phyloP scores from a whole-genome alignment of 2,113 vertebrate species.

The Laticauda laticaudata region DNA sequence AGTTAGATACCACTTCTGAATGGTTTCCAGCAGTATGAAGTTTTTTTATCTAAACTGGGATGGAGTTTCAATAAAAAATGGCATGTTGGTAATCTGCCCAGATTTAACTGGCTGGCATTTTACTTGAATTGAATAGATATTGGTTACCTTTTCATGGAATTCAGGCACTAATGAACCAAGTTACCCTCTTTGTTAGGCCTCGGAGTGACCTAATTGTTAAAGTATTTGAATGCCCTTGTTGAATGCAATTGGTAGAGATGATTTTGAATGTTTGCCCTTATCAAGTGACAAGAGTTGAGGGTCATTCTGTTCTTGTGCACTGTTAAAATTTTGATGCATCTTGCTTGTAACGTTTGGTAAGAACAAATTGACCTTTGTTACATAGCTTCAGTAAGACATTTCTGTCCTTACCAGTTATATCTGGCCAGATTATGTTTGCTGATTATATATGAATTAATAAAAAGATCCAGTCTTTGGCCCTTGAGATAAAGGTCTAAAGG shows the following conservation, averaged over 20 bases:
- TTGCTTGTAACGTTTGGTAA: background rate
- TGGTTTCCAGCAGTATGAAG: background rate
- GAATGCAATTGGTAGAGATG: background rate
- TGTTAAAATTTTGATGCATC: background rate
- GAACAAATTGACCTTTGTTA: background rate
- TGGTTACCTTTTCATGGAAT: background rate
- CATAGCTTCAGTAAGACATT: background rate
- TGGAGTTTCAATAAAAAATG: background rate
- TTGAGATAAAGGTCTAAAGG: background rate
- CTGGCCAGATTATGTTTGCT: background rate
- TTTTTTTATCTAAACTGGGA: background rate
- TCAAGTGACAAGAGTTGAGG: background rate
- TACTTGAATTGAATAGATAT: background rate
- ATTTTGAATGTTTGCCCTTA: background rate
- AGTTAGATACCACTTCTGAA: background rate
- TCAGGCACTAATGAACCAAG: background rate
- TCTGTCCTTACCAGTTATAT: background rate
- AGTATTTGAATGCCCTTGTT: background rate
- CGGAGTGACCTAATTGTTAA: background rate
- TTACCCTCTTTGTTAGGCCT: background rate
- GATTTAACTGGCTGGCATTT: slow-evolving; percentile 1
- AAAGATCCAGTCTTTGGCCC: background rate
- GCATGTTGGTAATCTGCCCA: background rate
- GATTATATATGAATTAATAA: background rate
- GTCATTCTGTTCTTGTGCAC: background rate